Evolutionary conservation across 2,888 invertebrate genomes (phyloP).

Genomic region (Cataglyphis livida): DNA sequence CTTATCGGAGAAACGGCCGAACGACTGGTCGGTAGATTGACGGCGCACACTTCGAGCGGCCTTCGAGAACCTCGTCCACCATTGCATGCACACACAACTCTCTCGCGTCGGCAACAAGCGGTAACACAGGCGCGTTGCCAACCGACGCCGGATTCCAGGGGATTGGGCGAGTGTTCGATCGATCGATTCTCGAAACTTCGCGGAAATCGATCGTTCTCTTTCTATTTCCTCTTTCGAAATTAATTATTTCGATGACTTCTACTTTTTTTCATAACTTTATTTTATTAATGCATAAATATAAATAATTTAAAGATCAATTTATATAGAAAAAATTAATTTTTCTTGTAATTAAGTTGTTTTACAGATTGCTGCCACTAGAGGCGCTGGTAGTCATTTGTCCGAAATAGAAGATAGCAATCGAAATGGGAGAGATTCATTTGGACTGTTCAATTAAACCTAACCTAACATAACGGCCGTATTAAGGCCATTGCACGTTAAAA

Average conservation of each 20-base stretch:
- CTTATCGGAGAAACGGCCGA: conserved; percentile 53
- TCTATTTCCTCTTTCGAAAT: background rate
- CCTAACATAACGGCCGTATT: no score
- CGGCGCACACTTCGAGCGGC: conserved; percentile 72
- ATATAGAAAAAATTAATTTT: background rate
- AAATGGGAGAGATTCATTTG: no score
- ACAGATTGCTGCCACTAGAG: background rate
- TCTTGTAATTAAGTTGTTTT: no score
- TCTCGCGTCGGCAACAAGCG: conserved; percentile 72
- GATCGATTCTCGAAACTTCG: background rate
- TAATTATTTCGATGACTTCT: background rate
- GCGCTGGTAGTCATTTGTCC: background rate
- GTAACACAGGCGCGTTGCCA: conserved; percentile 54
- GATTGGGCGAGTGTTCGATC: background rate
- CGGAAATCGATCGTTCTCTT: background rate
- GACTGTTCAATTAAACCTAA: no score
- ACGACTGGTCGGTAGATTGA: conserved; percentile 70
- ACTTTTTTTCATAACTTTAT: background rate
- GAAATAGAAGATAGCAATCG: background rate
- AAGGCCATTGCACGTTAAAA: no score
- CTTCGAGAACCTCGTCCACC: conserved; percentile 74
- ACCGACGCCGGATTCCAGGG: conserved; percentile 38
- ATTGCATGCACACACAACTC: conserved; percentile 68
- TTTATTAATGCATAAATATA: no score
- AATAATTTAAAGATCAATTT: background rate